A percentile compares a stretch with the other conserved stretches of the same genome.
Evolutionary conservation across 1,140 invertebrate species (phyloP).

Genomic region (Amphibalanus amphitrite): DNA sequence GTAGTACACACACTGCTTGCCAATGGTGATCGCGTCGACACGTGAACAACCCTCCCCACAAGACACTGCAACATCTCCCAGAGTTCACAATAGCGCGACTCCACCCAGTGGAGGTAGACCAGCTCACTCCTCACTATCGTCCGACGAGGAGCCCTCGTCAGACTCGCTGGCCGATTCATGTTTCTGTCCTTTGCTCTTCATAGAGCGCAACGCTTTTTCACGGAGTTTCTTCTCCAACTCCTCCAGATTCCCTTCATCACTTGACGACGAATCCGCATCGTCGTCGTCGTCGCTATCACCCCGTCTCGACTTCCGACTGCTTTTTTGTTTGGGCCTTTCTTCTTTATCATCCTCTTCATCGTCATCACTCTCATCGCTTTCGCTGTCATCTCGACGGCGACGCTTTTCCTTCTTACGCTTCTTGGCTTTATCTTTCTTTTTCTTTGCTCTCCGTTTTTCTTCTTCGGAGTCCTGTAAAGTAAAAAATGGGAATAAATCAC

Average conservation of each 20-base stretch:
- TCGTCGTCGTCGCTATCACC: constrained; percentile 9
- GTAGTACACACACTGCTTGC: no score
- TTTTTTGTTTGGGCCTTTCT: background rate
- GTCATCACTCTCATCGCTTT: background rate
- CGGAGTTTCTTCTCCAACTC: constrained; percentile 68
- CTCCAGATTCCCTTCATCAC: constrained; percentile 26
- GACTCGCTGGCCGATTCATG: background rate
- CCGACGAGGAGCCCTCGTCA: background rate
- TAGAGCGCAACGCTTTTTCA: constrained; percentile 61
- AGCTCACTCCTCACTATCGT: background rate
- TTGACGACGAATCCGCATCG: constrained; percentile 14
- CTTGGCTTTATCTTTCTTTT: background rate
- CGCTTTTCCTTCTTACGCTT: background rate
- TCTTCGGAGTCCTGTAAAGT: background rate
- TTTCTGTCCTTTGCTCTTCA: constrained; percentile 33
- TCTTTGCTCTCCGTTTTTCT: background rate
- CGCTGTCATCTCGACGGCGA: background rate
- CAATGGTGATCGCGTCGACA: no score
- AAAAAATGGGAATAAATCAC: background rate
- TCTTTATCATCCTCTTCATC: background rate
- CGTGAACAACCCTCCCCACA: no score
- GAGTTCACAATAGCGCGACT: no score
- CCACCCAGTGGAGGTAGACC: no score
- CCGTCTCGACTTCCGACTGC: background rate
- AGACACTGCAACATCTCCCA: no score